phyloP scores from a whole-genome alignment of 2,797 vertebrate species.

The Poecilia velifera region DNA sequence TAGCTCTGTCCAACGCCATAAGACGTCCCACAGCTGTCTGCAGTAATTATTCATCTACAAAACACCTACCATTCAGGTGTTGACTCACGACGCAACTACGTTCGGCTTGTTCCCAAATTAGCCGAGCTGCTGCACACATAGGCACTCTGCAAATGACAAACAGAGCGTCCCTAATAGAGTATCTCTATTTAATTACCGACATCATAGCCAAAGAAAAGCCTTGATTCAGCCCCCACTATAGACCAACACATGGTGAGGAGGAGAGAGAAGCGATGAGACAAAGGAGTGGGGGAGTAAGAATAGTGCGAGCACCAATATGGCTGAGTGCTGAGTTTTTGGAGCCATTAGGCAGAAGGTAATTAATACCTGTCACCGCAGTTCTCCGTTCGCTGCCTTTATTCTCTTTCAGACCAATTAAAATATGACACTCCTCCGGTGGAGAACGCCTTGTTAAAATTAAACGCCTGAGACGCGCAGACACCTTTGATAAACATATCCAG shows the following conservation, averaged over 20 bases:
- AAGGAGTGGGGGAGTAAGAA: conserved; percentile 59
- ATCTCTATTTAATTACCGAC: conserved; percentile 47
- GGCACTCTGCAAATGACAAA: conserved; percentile 2
- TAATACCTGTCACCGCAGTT: conserved; percentile 74
- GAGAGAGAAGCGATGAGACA: conserved; percentile 39
- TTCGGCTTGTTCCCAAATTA: background rate
- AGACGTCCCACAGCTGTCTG: background rate
- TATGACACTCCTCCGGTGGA: conserved; percentile 72
- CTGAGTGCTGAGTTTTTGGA: conserved; percentile 69
- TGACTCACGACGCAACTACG: background rate
- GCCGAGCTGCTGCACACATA: background rate
- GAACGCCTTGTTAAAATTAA: conserved; percentile 77
- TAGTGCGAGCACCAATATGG: conserved; percentile 67
- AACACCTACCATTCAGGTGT: conserved; percentile 1
- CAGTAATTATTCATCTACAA: background rate
- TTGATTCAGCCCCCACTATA: conserved; percentile 36
- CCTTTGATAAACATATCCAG: conserved; percentile 75
- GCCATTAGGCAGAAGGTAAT: conserved; percentile 78
- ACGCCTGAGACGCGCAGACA: conserved; percentile 67
- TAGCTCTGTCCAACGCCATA: background rate
- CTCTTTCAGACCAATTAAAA: conserved; percentile 79
- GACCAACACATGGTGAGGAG: conserved; percentile 53
- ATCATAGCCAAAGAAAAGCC: conserved; percentile 52
- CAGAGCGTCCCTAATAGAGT: conserved; percentile 21
- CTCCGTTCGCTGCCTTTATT: conserved; percentile 68